phyloP scores from a whole-genome alignment of 2,888 invertebrate species.

The Agrypnus murinus region DNA sequence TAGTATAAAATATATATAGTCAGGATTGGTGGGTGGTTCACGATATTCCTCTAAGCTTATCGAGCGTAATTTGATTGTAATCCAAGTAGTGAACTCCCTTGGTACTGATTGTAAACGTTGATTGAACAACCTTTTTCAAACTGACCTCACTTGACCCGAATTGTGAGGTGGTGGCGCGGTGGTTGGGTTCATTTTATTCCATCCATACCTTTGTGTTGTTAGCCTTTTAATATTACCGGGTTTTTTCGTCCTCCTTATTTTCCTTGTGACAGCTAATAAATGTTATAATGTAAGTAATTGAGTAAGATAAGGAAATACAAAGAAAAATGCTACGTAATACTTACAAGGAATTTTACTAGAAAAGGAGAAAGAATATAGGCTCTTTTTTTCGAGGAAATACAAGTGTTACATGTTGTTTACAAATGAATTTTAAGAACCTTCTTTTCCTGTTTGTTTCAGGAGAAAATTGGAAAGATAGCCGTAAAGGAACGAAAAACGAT shows the following conservation, averaged over 20 bases:
- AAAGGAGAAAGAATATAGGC: background rate
- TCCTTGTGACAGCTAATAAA: conserved; percentile 11
- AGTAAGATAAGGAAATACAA: background rate
- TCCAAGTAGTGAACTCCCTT: conserved; percentile 15
- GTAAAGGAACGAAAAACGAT: too few relatives aligned
- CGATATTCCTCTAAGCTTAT: background rate
- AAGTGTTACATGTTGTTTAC: too few relatives aligned
- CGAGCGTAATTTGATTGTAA: conserved; percentile 12
- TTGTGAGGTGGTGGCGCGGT: background rate
- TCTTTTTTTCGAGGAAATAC: too few relatives aligned
- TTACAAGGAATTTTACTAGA: background rate
- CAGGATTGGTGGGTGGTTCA: background rate
- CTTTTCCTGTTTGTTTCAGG: too few relatives aligned
- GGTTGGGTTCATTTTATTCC: conserved; percentile 2
- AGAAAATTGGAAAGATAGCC: too few relatives aligned
- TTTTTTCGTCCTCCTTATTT: background rate
- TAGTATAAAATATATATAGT: too few relatives aligned
- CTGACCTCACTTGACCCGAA: conserved; percentile 31
- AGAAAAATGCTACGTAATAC: background rate
- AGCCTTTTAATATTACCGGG: conserved; percentile 16
- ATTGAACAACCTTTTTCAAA: conserved; percentile 14
- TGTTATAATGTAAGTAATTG: conserved; percentile 3
- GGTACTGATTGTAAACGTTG: conserved; percentile 24
- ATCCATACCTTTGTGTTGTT: conserved; percentile 9
- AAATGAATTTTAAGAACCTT: too few relatives aligned